A percentile compares a stretch with the other conserved stretches of the same genome.
Evolutionary conservation across 2,888 invertebrate species (phyloP).

Genomic region (Meloe dianella): DNA sequence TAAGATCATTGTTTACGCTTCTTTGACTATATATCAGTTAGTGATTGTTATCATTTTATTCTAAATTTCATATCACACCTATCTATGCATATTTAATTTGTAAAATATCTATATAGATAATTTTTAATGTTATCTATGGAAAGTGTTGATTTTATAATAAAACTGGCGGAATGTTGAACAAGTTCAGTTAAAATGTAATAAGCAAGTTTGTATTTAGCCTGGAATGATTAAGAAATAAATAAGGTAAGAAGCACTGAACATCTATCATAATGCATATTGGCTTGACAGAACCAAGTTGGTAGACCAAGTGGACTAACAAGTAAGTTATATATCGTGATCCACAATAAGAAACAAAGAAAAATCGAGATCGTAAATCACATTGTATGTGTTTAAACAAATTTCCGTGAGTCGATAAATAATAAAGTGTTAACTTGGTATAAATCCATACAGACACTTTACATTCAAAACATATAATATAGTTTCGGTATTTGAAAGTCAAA

Average conservation of each 20-base stretch:
- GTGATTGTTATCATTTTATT: slow-evolving; percentile 29
- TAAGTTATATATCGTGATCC: slow-evolving; percentile 39
- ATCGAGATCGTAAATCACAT: slow-evolving; percentile 47
- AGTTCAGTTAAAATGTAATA: slow-evolving; percentile 23
- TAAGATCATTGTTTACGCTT: slow-evolving; percentile 32
- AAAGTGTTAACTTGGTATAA: slow-evolving; percentile 54
- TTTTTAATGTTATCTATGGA: slow-evolving; percentile 11
- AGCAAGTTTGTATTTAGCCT: slow-evolving; percentile 32
- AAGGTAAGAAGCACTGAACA: slow-evolving; percentile 34
- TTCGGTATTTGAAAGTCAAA: slow-evolving; percentile 57
- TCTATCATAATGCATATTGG: slow-evolving; percentile 36
- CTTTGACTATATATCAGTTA: slow-evolving; percentile 28
- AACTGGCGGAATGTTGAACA: slow-evolving; percentile 14
- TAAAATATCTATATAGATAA: slow-evolving; percentile 10
- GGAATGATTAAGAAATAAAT: slow-evolving; percentile 36
- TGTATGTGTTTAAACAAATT: slow-evolving; percentile 49
- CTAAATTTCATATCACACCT: no score
- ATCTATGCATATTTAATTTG: slow-evolving; percentile 10
- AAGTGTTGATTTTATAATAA: neutral
- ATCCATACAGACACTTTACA: slow-evolving; percentile 55
- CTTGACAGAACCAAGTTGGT: slow-evolving; percentile 36
- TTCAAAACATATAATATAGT: slow-evolving; percentile 58
- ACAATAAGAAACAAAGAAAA: slow-evolving; percentile 44
- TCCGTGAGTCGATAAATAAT: slow-evolving; percentile 52
- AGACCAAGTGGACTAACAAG: slow-evolving; percentile 36